Conservation (phyloP, 2,888 invertebrate genomes). For the Nebria brevicollis region DNA sequence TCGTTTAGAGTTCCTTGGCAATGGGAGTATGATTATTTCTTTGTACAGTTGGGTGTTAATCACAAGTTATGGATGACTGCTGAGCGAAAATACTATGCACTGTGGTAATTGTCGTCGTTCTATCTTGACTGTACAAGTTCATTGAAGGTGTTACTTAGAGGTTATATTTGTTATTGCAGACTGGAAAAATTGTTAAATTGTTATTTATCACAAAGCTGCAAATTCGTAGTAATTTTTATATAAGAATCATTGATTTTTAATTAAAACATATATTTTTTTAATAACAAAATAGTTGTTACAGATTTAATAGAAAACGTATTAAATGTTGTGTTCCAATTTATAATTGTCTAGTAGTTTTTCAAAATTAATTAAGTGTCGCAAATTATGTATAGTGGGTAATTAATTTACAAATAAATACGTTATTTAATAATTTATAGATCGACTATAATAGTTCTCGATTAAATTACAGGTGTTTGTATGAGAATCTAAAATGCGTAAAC, state of each 20-base stretch:
- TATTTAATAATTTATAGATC: constrained; percentile 34
- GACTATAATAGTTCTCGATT: constrained; percentile 27
- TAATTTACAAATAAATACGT: constrained; percentile 20
- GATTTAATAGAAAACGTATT: neutral
- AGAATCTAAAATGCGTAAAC: constrained; percentile 18
- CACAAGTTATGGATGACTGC: constrained; percentile 18
- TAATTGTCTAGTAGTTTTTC: constrained; percentile 8
- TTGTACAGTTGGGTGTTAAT: constrained; percentile 8
- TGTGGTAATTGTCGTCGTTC: neutral
- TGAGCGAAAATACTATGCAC: constrained; percentile 4
- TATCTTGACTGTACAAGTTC: neutral
- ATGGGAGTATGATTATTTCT: constrained; percentile 14
- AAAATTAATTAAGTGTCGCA: constrained; percentile 38
- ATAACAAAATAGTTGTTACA: neutral
- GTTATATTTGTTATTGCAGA: neutral
- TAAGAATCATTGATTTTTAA: too few relatives aligned
- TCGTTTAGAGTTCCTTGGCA: constrained; percentile 4
- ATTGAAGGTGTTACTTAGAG: neutral
- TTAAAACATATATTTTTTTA: neutral
- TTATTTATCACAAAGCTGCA: neutral
- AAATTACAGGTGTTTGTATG: constrained; percentile 28
- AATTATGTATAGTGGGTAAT: constrained; percentile 15
- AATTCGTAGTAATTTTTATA: neutral
- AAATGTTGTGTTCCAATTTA: neutral
- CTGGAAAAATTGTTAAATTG: neutral